Conservation (phyloP, 2,113 vertebrate species). For the Pelodiscus sinensis region DNA sequence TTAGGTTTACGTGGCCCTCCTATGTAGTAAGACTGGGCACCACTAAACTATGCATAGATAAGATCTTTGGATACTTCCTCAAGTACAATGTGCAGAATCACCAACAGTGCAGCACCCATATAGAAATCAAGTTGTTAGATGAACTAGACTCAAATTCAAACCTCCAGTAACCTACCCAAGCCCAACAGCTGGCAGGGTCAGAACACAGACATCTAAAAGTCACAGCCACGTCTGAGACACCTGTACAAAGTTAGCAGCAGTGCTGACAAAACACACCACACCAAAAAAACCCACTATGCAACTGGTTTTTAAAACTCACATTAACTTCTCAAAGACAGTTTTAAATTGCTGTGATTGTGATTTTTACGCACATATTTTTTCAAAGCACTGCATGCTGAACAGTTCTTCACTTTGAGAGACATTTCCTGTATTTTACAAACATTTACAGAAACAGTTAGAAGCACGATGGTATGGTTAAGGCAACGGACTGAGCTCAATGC, state of each 20-base stretch:
- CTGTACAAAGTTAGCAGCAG: not conserved
- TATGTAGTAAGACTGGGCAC: too few species aligned
- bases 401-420: not conserved
- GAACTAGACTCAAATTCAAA: not conserved
- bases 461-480: not conserved
- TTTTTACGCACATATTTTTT: not conserved
- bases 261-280: not conserved
- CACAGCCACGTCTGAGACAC: not conserved
- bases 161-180: not conserved
- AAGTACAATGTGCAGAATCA: not conserved
- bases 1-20: too few species aligned
- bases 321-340: not conserved
- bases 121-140: not conserved
- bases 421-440: not conserved
- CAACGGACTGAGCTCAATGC: not conserved
- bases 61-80: not conserved
- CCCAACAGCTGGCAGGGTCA: not conserved
- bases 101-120: not conserved
- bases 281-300: not conserved
- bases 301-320: not conserved
- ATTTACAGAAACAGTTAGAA: not conserved
- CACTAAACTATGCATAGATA: not conserved
- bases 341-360: not conserved
- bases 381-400: not conserved
- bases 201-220: not conserved